A percentile compares a stretch with the other conserved stretches of the same genome.
Conservation (phyloP, 2,113 vertebrate species). For the Suncus etruscus region DNA sequence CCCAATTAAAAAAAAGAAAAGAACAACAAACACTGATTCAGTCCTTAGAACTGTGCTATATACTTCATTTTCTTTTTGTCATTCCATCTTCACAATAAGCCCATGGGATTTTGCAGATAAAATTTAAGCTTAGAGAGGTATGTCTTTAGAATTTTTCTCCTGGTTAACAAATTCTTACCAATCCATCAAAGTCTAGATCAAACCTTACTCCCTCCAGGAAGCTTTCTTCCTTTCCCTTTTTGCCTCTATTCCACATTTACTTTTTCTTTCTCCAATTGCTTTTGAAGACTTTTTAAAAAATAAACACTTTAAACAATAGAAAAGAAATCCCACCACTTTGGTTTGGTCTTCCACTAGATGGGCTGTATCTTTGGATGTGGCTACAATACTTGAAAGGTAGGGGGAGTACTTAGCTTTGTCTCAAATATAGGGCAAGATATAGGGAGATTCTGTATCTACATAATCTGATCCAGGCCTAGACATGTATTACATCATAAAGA, state of each 20-base stretch:
- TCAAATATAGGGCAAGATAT: neutral
- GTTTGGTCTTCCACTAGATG: neutral
- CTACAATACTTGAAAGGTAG: slow-evolving; percentile 3
- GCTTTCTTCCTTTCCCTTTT: slow-evolving; percentile 23
- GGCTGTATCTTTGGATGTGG: neutral
- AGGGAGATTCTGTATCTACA: slow-evolving; percentile 15
- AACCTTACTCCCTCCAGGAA: slow-evolving; percentile 31
- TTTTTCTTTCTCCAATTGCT: neutral
- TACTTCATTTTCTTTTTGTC: neutral
- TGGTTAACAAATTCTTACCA: slow-evolving; percentile 25
- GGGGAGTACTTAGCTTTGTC: slow-evolving; percentile 34
- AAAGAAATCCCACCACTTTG: neutral
- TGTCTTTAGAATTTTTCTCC: neutral
- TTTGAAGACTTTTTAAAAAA: neutral
- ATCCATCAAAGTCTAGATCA: slow-evolving; percentile 5
- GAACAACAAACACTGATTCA: neutral
- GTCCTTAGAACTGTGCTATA: neutral
- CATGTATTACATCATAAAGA: slow-evolving; percentile 56
- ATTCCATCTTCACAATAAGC: slow-evolving; percentile 3
- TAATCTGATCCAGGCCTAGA: slow-evolving; percentile 33
- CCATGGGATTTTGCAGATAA: slow-evolving; percentile 17
- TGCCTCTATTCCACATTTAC: neutral
- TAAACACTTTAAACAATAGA: neutral
- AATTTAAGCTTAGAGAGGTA: neutral
- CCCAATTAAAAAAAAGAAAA: no score